These are phyloP conservation scores for Acanthochromis polyacanthus DNA, from an alignment of 2,113 vertebrate species.

Conservation along the genomic window DNA sequence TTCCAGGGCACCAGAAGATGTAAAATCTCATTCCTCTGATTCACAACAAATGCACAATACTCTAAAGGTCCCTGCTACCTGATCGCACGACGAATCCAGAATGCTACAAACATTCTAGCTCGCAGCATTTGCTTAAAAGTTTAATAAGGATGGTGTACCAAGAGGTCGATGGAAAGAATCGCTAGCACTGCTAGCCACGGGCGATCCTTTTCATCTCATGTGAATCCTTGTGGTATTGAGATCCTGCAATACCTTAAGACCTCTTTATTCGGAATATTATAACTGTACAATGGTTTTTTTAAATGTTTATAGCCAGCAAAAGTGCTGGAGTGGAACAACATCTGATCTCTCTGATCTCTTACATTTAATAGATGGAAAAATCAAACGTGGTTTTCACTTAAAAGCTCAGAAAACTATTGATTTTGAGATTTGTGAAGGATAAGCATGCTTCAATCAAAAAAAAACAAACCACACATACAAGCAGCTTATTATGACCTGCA, in stretches of 20 bases:
- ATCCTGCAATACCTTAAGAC: slow-evolving; percentile 20
- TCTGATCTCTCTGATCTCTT: background rate
- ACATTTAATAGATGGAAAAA: background rate
- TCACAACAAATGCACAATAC: slow-evolving; percentile 10
- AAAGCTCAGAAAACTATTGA: background rate
- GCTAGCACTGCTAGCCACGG: slow-evolving; percentile 30
- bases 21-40: slow-evolving; percentile 26
- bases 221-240: slow-evolving; percentile 15
- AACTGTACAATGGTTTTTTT: background rate
- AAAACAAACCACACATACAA: background rate
- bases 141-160: slow-evolving; percentile 53
- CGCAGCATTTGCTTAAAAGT: slow-evolving; percentile 43
- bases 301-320: background rate
- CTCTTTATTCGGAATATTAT: background rate
- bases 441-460: background rate
- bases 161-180: slow-evolving; percentile 32
- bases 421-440: background rate
- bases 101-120: slow-evolving; percentile 49
- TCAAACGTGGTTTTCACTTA: background rate
- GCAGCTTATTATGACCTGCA: background rate
- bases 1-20: background rate
- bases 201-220: slow-evolving; percentile 46
- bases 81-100: slow-evolving; percentile 29
- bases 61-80: background rate
- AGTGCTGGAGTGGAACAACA: background rate